Percentiles rank a stretch among this genome's conserved stretches.
phyloP scores from a whole-genome alignment of 2,797 vertebrate species.

The Cryptoblepharus egeriae region DNA sequence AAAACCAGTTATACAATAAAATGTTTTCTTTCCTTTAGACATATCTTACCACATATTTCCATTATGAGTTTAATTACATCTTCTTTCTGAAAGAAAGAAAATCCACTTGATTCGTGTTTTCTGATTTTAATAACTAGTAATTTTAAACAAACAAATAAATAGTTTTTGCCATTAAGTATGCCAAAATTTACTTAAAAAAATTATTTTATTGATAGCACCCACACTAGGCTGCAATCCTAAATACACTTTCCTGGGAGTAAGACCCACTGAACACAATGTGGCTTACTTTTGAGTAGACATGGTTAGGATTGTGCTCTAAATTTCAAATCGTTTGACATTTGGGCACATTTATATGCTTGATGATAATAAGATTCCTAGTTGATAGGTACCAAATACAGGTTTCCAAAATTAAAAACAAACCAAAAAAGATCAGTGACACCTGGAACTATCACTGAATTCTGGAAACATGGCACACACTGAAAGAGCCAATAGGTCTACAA shows the following conservation, averaged over 20 bases:
- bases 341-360: background rate
- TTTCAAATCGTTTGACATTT: background rate
- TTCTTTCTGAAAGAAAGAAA: conserved; percentile 79
- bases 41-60: conserved; percentile 88
- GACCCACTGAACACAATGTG: no score
- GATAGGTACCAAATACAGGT: background rate
- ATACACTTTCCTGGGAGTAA: no score
- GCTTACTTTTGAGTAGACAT: no score
- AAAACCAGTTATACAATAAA: conserved; percentile 28
- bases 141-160: background rate
- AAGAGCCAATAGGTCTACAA: background rate
- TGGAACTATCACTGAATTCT: background rate
- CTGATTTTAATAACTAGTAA: background rate
- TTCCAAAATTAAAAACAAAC: background rate
- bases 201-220: background rate
- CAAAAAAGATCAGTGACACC: background rate
- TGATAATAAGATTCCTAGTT: background rate
- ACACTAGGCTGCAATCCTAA: no score
- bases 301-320: no score
- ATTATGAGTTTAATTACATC: conserved; percentile 86
- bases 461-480: background rate
- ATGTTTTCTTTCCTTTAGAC: background rate
- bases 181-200: no score
- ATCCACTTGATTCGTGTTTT: conserved; percentile 6
- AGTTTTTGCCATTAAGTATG: background rate